Evolutionary conservation across 2,888 invertebrate genomes (phyloP).

Genomic region (Thecophora atra): DNA sequence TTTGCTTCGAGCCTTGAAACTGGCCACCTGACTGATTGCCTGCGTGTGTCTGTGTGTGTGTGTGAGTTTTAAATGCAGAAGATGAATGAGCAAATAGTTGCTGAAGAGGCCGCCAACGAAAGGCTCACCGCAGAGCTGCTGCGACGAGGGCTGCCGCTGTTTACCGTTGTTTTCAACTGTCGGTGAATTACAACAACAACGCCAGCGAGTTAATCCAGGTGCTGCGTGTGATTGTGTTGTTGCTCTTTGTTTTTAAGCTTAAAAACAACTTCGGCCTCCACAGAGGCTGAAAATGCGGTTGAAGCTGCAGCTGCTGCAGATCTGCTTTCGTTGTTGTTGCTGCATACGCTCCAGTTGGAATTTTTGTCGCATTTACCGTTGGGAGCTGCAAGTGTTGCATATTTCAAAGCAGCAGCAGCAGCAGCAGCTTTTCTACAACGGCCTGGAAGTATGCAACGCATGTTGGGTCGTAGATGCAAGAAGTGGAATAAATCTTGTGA

Average conservation of each 20-base stretch:
- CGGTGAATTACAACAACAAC: neutral
- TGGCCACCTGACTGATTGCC: conserved; percentile 29
- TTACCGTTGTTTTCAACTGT: conserved; percentile 18
- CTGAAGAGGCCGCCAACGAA: conserved; percentile 53
- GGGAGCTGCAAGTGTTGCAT: conserved; percentile 47
- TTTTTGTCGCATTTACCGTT: conserved; percentile 65
- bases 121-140: conserved; percentile 36
- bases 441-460: conserved; percentile 26
- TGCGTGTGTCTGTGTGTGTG: conserved; percentile 11
- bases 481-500: conserved; percentile 63
- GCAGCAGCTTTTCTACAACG: conserved; percentile 40
- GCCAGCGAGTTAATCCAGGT: neutral
- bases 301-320: neutral
- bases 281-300: conserved; percentile 7
- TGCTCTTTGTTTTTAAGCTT: conserved; percentile 19
- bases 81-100: conserved; percentile 30
- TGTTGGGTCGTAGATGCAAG: conserved; percentile 48
- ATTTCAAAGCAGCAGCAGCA: conserved; percentile 34
- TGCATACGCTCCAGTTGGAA: conserved; percentile 57
- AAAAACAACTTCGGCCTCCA: neutral
- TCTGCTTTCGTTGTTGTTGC: conserved; percentile 23
- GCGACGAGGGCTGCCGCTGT: conserved; percentile 22
- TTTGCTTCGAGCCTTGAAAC: conserved; percentile 29
- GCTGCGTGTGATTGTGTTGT: neutral
- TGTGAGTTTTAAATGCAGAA: conserved; percentile 23